Base-by-base conservation (phyloP, 2,797 vertebrate species). In the Poecilia velifera region DNA sequence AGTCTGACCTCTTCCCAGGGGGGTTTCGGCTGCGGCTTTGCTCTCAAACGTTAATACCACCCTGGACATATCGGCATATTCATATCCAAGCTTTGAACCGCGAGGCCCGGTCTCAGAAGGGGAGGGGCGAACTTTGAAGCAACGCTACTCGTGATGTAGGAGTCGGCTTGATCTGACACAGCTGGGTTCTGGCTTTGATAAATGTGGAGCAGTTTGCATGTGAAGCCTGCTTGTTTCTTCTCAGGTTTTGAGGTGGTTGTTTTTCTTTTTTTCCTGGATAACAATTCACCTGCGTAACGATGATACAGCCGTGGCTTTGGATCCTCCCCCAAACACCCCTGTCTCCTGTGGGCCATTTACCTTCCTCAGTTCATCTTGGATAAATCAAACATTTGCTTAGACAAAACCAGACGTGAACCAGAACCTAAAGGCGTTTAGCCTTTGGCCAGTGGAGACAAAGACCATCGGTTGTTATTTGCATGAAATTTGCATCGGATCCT, bases 401-500 rank as follows among this genome's bases (percentile, higher is more conserved):
- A 85, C 85, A 81, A 88, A 91, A 88, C 75, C 78, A 79, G 85
- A 79, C 71, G 28, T 82, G 86, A 89, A 87, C 92, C 80, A 1
- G 12, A 78, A 68, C 88, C 92, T 84, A 36, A 76, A 66, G 88
- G 85, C 87, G 73, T 64, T 49, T 75, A 76, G 85, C 87, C 88
- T 89, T 87, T 46, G 81, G 87, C 90, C 92, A 89, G 86, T 79
- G 6, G 84, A 90, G 92, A 91, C 86, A 84, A 86, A 93, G 87
- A 90, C 86, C 57, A 90, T 80, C 80, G 72, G 87, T 88, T 91
- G 87, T 88, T 92, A 95, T 96, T 95, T 96, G 94, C 94, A 96
- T 96, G 73, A 81, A 53, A 95, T 96, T 96, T 96, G 93, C 95
- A 95, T 96, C 46, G 45, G 85, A 88, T 85, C 88, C 86, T 90